These are phyloP conservation scores for Dascillus cervinus DNA, from an alignment of 2,888 invertebrate species.

Conservation along the genomic window DNA sequence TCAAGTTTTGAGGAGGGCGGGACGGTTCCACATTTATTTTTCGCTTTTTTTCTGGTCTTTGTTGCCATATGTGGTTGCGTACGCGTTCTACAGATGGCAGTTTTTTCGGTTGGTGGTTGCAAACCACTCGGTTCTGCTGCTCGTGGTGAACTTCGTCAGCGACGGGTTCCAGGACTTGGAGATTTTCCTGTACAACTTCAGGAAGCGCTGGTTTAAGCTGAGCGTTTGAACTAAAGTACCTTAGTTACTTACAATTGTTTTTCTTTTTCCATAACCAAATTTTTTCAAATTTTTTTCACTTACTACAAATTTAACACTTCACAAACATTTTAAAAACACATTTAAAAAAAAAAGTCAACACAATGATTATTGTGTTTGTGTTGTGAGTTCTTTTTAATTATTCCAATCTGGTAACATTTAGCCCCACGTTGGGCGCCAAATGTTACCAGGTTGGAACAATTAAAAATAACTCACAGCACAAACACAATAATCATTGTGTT, in stretches of 20 bases:
- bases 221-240: not conserved
- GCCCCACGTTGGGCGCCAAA: no score
- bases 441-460: no score
- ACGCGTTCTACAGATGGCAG: conserved; percentile 37
- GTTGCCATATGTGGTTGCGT: conserved; percentile 46
- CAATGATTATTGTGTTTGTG: no score
- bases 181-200: conserved; percentile 31
- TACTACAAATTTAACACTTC: not conserved
- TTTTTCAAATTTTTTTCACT: no score
- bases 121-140: conserved; percentile 47
- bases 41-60: conserved; percentile 61
- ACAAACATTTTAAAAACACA: not conserved
- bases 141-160: conserved; percentile 48
- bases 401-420: no score
- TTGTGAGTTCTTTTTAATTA: no score
- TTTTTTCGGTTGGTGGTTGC: conserved; percentile 50
- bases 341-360: not conserved
- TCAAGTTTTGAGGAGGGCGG: conserved; percentile 30
- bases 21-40: conserved; percentile 40
- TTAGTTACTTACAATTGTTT: no score
- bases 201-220: conserved; percentile 9
- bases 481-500: no score
- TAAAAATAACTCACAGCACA: no score
- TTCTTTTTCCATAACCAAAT: no score
- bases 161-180: conserved; percentile 56